Conservation (phyloP, 2,113 vertebrate species). For the Phasianus colchicus region DNA sequence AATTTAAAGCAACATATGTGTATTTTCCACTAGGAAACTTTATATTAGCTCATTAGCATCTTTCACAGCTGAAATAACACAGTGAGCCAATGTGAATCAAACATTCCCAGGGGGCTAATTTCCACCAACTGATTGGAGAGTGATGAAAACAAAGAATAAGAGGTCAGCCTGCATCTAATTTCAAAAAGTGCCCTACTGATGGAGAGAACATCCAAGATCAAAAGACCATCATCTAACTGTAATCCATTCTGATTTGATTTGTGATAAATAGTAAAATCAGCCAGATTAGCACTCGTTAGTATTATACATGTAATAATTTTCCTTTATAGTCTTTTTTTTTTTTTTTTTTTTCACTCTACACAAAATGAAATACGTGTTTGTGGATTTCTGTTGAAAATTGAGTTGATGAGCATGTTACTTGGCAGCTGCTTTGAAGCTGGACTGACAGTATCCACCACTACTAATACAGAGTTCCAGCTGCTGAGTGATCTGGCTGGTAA, state of each 20-base stretch:
- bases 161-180: constrained; percentile 56
- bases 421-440: not conserved
- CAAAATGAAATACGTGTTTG: not conserved
- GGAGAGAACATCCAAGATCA: constrained; percentile 28
- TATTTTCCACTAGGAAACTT: constrained; percentile 50
- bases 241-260: not conserved
- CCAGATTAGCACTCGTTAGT: not conserved
- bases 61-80: constrained; percentile 75
- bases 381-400: not conserved
- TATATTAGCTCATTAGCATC: constrained; percentile 72
- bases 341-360: not conserved
- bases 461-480: not conserved
- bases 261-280: not conserved
- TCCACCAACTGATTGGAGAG: constrained; percentile 60
- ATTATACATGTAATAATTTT: not conserved
- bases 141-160: constrained; percentile 64
- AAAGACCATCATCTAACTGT: not conserved
- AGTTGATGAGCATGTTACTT: not conserved
- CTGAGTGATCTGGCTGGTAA: not conserved
- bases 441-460: not conserved
- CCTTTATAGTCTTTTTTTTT: not conserved
- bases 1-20: constrained; percentile 37
- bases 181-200: not conserved
- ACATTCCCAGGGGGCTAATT: constrained; percentile 44
- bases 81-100: constrained; percentile 45